Percentiles rank a stretch among this genome's conserved stretches.
Conservation (phyloP, 37 sponge, comb jelly and placozoan genomes). For the Ephydatia muelleri region DNA sequence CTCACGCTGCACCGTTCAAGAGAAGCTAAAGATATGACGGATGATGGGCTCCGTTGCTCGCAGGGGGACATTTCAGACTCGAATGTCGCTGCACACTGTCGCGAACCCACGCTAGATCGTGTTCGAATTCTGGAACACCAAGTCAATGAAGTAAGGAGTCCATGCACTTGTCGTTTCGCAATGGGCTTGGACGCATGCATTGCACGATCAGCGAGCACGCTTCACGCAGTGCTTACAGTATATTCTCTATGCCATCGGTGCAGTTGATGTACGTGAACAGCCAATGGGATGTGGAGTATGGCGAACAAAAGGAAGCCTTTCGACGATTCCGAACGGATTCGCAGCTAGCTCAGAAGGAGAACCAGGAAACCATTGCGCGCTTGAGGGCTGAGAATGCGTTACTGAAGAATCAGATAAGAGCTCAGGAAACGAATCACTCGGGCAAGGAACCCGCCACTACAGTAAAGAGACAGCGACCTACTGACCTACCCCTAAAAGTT, state of each 20-base stretch:
- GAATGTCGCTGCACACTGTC: no score
- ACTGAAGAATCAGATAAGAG: not conserved
- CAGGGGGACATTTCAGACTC: no score
- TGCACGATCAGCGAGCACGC: no score
- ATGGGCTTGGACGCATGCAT: not conserved
- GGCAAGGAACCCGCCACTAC: not conserved
- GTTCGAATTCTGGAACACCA: not conserved
- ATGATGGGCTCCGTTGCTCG: no score
- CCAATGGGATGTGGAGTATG: conserved; percentile 62
- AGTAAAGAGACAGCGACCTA: not conserved
- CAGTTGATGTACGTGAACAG: conserved; percentile 57
- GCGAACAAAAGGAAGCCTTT: conserved; percentile 36
- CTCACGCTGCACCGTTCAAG: no score
- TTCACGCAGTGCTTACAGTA: no score
- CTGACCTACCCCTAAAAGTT: no score
- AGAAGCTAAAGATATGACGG: no score
- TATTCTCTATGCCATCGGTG: not conserved
- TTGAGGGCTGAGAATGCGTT: conserved; percentile 29
- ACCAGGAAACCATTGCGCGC: conserved; percentile 23
- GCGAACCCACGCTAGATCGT: not conserved
- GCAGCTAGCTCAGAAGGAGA: conserved; percentile 38
- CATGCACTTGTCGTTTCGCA: not conserved
- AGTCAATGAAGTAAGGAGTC: not conserved
- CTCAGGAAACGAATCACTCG: not conserved
- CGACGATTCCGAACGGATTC: conserved; percentile 32